Evolutionary conservation across 2,797 vertebrate genomes (phyloP).

Genomic region (Anguilla megastoma): DNA sequence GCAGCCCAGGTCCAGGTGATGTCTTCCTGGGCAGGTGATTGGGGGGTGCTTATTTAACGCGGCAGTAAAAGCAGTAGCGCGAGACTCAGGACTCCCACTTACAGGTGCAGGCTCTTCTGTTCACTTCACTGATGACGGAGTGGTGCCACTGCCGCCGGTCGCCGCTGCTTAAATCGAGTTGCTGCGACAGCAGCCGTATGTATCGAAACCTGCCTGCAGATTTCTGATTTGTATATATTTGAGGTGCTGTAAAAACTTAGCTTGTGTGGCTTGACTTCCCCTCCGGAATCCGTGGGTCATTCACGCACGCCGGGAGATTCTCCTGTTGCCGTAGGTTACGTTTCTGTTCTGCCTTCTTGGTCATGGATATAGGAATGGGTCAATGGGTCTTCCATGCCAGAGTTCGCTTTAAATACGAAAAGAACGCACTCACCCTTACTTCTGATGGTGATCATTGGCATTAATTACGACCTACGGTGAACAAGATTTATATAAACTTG

Average conservation of each 20-base stretch:
- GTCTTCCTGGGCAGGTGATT: background rate
- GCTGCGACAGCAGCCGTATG: background rate
- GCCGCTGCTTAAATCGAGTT: background rate
- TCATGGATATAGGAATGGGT: background rate
- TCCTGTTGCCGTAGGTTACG: background rate
- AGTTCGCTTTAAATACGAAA: background rate
- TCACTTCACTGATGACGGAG: background rate
- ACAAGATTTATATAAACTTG: constrained; percentile 18
- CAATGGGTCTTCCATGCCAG: background rate
- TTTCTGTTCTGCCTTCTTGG: background rate
- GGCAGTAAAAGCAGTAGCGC: background rate
- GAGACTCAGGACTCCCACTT: constrained; percentile 8
- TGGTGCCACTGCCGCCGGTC: background rate
- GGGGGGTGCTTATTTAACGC: background rate
- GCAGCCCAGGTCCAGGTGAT: background rate
- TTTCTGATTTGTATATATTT: background rate
- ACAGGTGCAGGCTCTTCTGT: background rate
- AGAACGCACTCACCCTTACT: background rate
- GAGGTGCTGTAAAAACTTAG: constrained; percentile 10
- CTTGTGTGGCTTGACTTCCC: background rate
- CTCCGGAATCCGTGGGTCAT: background rate
- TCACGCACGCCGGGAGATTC: background rate
- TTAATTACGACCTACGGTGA: background rate
- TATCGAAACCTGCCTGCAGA: background rate
- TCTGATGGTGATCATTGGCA: background rate